Evolutionary conservation across 1,140 invertebrate species (phyloP).

Genomic region (Pteromalus puparum): DNA sequence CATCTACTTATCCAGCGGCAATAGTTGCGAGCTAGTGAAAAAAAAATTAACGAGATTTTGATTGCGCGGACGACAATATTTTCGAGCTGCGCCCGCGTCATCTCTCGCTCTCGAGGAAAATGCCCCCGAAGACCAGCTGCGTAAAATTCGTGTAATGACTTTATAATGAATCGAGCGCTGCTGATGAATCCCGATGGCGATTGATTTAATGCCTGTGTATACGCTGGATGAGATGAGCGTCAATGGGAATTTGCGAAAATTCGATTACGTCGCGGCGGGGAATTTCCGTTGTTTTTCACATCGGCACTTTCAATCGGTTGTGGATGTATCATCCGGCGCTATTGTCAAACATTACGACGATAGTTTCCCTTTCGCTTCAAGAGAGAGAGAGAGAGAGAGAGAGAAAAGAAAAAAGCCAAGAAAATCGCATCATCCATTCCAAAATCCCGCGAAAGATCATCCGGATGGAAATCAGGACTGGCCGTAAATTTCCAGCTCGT

Average conservation of each 20-base stretch:
- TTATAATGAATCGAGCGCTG: conserved; percentile 8
- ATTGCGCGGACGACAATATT: not conserved
- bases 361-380: too few species aligned
- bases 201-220: not conserved
- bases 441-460: conserved; percentile 8
- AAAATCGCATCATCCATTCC: not conserved
- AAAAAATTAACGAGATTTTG: not conserved
- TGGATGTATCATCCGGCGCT: too few species aligned
- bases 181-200: not conserved
- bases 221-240: too few species aligned
- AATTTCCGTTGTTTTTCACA: too few species aligned
- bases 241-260: conserved; percentile 16
- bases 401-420: not conserved
- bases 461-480: conserved; percentile 17
- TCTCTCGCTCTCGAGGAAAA: not conserved
- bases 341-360: too few species aligned
- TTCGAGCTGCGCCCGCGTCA: not conserved
- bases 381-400: not conserved
- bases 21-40: too few species aligned
- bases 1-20: too few species aligned
- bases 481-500: conserved; percentile 35
- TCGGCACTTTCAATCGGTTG: too few species aligned
- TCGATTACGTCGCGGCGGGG: too few species aligned
- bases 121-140: too few species aligned
- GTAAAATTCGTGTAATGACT: not conserved